Evolutionary conservation across 2,797 vertebrate species (phyloP).

Genomic region (Paramormyrops hopkinsi): DNA sequence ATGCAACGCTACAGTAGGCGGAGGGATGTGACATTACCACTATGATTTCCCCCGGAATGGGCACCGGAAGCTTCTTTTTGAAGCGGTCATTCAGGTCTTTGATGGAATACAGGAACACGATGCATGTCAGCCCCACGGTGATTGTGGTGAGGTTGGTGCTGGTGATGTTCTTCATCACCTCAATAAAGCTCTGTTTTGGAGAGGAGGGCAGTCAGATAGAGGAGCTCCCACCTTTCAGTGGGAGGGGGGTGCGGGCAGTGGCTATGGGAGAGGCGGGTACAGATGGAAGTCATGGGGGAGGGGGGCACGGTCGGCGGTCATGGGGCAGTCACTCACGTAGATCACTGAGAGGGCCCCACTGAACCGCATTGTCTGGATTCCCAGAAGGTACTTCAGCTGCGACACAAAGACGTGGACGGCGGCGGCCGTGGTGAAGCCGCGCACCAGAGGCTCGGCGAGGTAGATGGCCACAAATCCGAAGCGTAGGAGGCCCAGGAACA

Average conservation of each 20-base stretch:
- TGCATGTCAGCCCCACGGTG: constrained; percentile 70
- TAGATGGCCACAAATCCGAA: constrained; percentile 97
- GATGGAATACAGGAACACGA: constrained; percentile 72
- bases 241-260: neutral
- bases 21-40: constrained; percentile 63
- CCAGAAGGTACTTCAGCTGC: constrained; percentile 87
- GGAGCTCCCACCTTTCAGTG: neutral
- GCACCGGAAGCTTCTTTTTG: constrained; percentile 82
- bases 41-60: constrained; percentile 91
- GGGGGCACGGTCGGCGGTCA: neutral
- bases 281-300: neutral
- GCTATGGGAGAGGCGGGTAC: neutral
- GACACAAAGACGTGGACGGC: constrained; percentile 83
- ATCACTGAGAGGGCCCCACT: constrained; percentile 80
- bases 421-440: constrained; percentile 91
- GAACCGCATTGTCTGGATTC: constrained; percentile 75
- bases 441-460: constrained; percentile 85
- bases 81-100: constrained; percentile 85
- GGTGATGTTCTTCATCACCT: constrained; percentile 70
- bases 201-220: neutral
- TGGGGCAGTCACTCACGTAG: constrained; percentile 38
- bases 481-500: constrained; percentile 79
- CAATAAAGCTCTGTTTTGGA: constrained; percentile 67
- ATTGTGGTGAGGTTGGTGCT: constrained; percentile 74
- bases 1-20: constrained; percentile 10